Evolutionary conservation across 1,140 invertebrate species (phyloP).

Genomic region (Temnothorax nylanderi): DNA sequence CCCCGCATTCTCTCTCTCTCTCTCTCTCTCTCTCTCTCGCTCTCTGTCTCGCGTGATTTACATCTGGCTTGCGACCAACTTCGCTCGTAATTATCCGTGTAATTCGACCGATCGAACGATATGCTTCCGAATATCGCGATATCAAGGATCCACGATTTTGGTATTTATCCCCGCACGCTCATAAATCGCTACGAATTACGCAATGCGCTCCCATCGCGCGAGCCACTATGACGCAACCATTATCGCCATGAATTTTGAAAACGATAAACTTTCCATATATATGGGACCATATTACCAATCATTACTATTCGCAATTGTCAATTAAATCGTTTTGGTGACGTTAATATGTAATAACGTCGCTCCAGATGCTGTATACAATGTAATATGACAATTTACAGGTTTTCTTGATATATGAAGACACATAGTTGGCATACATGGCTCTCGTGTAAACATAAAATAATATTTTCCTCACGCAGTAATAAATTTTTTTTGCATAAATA

Average conservation of each 20-base stretch:
- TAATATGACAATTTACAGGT: background rate
- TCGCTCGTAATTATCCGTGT: conserved; percentile 56
- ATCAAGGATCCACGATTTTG: conserved; percentile 69
- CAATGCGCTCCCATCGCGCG: conserved; percentile 11
- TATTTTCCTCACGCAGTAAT: too few relatives aligned
- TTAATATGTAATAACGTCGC: background rate
- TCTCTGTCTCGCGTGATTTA: conserved; percentile 23
- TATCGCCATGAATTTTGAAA: conserved; percentile 53
- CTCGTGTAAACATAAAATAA: background rate
- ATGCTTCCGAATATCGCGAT: conserved; percentile 58
- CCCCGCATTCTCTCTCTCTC: conserved; percentile 3
- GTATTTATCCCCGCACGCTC: conserved; percentile 67
- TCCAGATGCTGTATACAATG: background rate
- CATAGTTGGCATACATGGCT: too few relatives aligned
- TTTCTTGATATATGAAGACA: background rate
- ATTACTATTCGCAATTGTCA: conserved; percentile 21
- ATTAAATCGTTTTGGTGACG: conserved; percentile 41
- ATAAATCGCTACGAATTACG: conserved; percentile 66
- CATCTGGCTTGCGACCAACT: conserved; percentile 54
- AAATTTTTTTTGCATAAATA: too few relatives aligned
- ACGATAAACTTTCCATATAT: conserved; percentile 54
- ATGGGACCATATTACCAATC: conserved; percentile 19
- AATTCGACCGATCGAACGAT: conserved; percentile 57
- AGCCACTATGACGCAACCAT: conserved; percentile 34
- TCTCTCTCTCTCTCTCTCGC: too few relatives aligned